phyloP scores from a whole-genome alignment of 30 jellyfish, hydroid and myxozoan genomes.

The Turritopsis dohrnii region DNA sequence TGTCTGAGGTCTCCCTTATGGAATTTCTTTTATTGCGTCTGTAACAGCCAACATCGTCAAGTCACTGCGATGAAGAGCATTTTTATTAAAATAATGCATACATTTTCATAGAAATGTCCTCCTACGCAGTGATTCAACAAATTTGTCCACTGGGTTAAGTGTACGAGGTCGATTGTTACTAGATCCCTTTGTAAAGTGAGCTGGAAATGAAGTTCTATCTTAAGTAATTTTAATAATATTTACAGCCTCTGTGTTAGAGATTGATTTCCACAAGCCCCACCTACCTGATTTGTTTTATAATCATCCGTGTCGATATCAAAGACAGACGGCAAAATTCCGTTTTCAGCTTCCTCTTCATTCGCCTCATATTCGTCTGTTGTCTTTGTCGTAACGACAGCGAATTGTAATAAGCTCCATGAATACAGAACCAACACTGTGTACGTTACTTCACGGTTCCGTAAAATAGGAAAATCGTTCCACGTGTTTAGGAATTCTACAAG shows the following conservation, averaged over 20 bases:
- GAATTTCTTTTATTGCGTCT: no score
- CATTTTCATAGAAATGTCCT: no score
- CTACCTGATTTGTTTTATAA: background rate
- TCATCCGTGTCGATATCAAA: background rate
- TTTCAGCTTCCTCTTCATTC: background rate
- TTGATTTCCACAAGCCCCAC: background rate
- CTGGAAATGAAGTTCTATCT: background rate
- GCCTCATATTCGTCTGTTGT: conserved; percentile 23
- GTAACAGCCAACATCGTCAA: no score
- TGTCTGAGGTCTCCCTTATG: no score
- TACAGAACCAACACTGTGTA: conserved; percentile 10
- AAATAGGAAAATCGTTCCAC: conserved; percentile 26
- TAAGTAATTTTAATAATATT: no score
- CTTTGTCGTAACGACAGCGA: conserved; percentile 23
- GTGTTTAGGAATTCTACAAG: conserved; percentile 19
- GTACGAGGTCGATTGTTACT: no score
- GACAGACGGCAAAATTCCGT: conserved; percentile 2
- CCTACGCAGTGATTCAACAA: no score
- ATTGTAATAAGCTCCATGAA: conserved; percentile 10
- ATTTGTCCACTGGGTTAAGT: no score
- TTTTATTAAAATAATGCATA: no score
- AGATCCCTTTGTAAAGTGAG: no score
- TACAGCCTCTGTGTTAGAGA: background rate
- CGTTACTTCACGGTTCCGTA: conserved; percentile 16
- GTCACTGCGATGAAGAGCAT: no score